Evolutionary conservation across 2,797 vertebrate species (phyloP).

Genomic region (Diglossa cyanea): DNA sequence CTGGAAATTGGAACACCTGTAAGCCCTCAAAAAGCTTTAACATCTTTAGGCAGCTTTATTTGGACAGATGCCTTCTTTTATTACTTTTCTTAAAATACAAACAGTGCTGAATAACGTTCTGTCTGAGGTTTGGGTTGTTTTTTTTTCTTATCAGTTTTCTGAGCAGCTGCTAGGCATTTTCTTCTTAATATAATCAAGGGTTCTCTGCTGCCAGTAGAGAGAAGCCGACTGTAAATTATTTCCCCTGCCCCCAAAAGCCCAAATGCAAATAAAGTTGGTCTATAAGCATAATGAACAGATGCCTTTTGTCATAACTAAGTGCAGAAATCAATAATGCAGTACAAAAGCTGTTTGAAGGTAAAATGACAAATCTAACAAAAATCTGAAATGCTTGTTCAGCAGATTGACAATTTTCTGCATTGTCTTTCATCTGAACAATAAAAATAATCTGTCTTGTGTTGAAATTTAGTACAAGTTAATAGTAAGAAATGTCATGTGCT

Average conservation of each 20-base stretch:
- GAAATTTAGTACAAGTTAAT: not conserved
- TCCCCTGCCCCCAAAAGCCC: not conserved
- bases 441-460: not conserved
- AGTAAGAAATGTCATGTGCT: not conserved
- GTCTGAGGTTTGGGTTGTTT: not conserved
- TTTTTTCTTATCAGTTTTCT: not conserved
- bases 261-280: constrained; percentile 11
- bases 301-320: not conserved
- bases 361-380: not conserved
- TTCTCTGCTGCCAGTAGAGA: not conserved
- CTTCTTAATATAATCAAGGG: constrained; percentile 1
- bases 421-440: not conserved
- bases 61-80: constrained; percentile 17
- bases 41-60: not conserved
- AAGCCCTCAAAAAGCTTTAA: not conserved
- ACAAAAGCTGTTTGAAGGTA: not conserved
- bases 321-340: constrained; percentile 3
- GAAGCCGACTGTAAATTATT: constrained; percentile 17
- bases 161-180: constrained; percentile 36
- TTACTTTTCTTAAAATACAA: not conserved
- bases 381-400: not conserved
- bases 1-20: not conserved
- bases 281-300: not conserved
- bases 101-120: not conserved
- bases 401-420: not conserved